Conservation (phyloP, 2,888 invertebrate genomes). For the Nycteola revayana region DNA sequence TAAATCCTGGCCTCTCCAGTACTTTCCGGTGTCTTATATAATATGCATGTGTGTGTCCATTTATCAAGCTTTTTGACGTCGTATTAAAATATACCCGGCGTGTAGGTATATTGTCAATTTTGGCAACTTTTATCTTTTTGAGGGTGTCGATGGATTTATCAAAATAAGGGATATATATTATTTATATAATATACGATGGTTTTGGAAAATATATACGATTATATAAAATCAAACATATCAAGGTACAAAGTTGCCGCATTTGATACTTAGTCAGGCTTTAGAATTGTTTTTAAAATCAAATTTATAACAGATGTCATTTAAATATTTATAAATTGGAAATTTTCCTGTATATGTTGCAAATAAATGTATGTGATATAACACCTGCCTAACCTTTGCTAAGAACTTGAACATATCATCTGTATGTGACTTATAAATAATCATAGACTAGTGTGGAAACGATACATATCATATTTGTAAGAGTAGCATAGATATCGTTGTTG, state of each 20-base stretch:
- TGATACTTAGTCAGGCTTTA: slow-evolving; percentile 25
- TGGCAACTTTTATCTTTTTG: slow-evolving; percentile 29
- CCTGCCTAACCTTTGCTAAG: slow-evolving; percentile 39
- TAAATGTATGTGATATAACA: slow-evolving; percentile 36
- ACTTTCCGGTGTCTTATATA: slow-evolving; percentile 3
- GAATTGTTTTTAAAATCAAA: slow-evolving; percentile 29
- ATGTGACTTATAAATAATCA: slow-evolving; percentile 46
- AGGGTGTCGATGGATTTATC: slow-evolving; percentile 1
- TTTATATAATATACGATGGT: no score
- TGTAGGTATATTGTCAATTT: slow-evolving; percentile 18
- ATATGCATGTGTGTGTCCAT: slow-evolving; percentile 23
- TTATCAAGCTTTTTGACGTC: slow-evolving; percentile 31
- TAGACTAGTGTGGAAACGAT: slow-evolving; percentile 44
- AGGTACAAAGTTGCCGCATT: slow-evolving; percentile 29
- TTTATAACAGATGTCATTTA: slow-evolving; percentile 10
- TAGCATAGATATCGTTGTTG: slow-evolving; percentile 75
- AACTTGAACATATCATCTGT: slow-evolving; percentile 54
- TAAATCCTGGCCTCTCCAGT: slow-evolving; percentile 1
- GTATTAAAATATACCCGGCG: slow-evolving; percentile 17
- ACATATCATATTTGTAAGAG: slow-evolving; percentile 57
- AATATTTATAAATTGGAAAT: slow-evolving; percentile 18
- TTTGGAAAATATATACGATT: slow-evolving; percentile 6
- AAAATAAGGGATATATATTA: slow-evolving; percentile 1
- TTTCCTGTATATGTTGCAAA: slow-evolving; percentile 30
- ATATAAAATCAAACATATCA: neutral